phyloP scores from a whole-genome alignment of 1,140 invertebrate species.

The Camponotus vicinus region DNA sequence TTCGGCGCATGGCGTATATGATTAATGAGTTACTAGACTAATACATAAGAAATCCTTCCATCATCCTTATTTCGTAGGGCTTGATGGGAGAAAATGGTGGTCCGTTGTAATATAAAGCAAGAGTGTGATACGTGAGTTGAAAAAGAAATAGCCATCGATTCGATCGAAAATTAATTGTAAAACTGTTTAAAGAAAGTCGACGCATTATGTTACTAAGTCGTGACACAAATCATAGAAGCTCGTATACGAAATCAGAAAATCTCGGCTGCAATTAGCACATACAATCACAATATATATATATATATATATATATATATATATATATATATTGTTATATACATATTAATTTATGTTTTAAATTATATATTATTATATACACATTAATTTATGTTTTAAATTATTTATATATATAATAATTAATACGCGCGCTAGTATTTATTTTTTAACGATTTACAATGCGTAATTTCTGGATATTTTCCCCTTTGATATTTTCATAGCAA shows the following conservation, averaged over 20 bases:
- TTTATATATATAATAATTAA: background rate
- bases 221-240: background rate
- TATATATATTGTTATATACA: slow-evolving; percentile 14
- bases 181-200: slow-evolving; percentile 21
- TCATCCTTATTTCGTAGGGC: slow-evolving; percentile 64
- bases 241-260: background rate
- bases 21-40: slow-evolving; percentile 81
- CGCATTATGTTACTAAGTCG: background rate
- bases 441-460: background rate
- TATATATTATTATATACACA: background rate
- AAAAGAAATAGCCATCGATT: slow-evolving; percentile 35
- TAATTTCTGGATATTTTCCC: background rate
- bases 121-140: slow-evolving; percentile 27
- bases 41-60: slow-evolving; percentile 74
- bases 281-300: no score
- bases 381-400: background rate
- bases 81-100: slow-evolving; percentile 66
- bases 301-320: no score
- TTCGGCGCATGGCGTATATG: slow-evolving; percentile 78
- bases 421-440: background rate
- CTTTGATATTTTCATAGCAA: background rate
- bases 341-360: slow-evolving; percentile 5
- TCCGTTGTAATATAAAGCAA: slow-evolving; percentile 42
- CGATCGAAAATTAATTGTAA: slow-evolving; percentile 26
- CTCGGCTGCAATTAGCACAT: background rate